phyloP scores from a whole-genome alignment of 1,140 invertebrate species.

The Portunus trituberculatus region DNA sequence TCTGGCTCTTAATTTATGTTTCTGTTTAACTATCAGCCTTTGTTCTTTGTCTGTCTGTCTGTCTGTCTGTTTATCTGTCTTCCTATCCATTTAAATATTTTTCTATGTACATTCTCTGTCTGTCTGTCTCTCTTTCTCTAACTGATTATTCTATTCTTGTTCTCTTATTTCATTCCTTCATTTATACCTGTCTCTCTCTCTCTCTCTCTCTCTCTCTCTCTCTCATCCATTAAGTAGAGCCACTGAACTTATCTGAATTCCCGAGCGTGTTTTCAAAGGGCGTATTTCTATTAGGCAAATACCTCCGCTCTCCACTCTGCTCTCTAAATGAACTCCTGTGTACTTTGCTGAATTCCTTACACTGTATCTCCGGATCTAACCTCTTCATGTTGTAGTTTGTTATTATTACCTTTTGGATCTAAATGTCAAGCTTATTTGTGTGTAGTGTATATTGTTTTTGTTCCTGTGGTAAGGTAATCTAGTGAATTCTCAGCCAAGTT shows the following conservation, averaged over 20 bases:
- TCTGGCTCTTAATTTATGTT: not conserved
- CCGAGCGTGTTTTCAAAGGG: too few species aligned
- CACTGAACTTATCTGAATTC: too few species aligned
- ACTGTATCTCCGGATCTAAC: too few species aligned
- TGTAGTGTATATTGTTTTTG: too few species aligned
- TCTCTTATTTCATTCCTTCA: constrained; percentile 33
- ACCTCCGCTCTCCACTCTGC: not conserved
- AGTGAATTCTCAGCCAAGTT: too few species aligned
- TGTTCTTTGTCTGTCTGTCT: not conserved
- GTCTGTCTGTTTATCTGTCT: not conserved
- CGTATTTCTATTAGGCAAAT: too few species aligned
- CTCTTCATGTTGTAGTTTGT: too few species aligned
- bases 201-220: constrained; percentile 60
- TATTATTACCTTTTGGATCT: too few species aligned
- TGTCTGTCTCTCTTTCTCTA: not conserved
- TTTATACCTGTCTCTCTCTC: constrained; percentile 43
- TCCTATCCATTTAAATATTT: not conserved
- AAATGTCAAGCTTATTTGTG: too few species aligned
- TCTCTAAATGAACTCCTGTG: not conserved
- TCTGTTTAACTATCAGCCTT: not conserved
- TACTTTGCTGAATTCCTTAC: not conserved
- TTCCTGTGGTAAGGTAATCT: too few species aligned
- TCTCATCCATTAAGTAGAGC: not conserved
- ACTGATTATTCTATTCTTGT: not conserved
- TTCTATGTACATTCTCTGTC: not conserved